Evolutionary conservation across 1,140 invertebrate genomes (phyloP).

Genomic region (Temnothorax longispinosus): DNA sequence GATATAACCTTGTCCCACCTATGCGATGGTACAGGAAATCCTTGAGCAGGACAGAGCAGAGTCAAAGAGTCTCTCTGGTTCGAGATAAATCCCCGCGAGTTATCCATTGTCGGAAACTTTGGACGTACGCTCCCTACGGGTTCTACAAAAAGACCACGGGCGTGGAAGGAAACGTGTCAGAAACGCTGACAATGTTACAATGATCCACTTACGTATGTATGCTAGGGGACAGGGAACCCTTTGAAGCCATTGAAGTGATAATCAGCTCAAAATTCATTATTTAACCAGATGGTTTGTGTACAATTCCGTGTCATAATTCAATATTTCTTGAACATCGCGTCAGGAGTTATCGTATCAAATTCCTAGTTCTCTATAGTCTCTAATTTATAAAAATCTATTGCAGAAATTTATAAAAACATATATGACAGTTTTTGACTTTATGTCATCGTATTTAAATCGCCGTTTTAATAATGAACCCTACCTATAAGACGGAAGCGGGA

Average conservation of each 20-base stretch:
- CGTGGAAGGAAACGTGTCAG: conserved; percentile 42
- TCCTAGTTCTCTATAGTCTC: background rate
- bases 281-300: background rate
- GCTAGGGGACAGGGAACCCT: conserved; percentile 86
- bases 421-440: background rate
- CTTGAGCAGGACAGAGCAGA: conserved; percentile 89
- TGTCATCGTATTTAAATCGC: background rate
- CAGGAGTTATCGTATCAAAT: background rate
- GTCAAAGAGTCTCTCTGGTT: conserved; percentile 79
- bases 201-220: background rate
- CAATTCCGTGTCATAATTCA: background rate
- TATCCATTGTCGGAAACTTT: conserved; percentile 90
- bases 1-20: conserved; percentile 84
- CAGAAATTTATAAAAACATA: background rate
- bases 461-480: conserved; percentile 58
- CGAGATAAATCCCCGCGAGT: conserved; percentile 87
- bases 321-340: background rate
- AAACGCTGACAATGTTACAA: background rate
- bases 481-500: conserved; percentile 86
- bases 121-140: conserved; percentile 88
- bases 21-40: conserved; percentile 88
- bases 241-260: conserved; percentile 72
- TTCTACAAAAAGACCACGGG: conserved; percentile 81
- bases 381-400: background rate
- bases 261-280: background rate